phyloP scores from a whole-genome alignment of 2,797 vertebrate species.

The Poeciliopsis paucimaculata region DNA sequence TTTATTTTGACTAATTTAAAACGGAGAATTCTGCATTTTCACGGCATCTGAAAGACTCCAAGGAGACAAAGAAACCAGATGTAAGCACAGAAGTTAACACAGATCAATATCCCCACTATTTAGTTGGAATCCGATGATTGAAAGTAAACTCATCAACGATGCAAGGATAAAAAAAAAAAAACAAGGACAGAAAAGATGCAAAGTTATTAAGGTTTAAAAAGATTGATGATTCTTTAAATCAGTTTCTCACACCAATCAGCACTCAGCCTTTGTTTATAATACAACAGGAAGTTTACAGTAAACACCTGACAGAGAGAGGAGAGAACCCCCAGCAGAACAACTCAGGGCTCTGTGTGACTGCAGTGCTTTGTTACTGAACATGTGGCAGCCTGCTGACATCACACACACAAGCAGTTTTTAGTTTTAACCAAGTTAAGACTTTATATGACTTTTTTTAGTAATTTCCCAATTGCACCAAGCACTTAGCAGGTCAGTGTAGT shows the following conservation, averaged over 20 bases:
- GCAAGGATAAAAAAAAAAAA: background rate
- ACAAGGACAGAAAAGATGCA: background rate
- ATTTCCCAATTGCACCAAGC: background rate
- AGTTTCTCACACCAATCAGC: background rate
- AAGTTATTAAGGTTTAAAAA: background rate
- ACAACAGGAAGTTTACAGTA: background rate
- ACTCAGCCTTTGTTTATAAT: background rate
- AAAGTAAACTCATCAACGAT: background rate
- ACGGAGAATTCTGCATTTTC: background rate
- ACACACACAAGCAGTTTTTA: background rate
- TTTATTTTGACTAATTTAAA: background rate
- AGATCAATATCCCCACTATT: background rate
- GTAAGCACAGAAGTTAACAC: background rate
- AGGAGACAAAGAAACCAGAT: background rate
- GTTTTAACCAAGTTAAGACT: background rate
- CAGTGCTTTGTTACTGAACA: conserved; percentile 1
- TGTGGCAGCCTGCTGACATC: conserved; percentile 6
- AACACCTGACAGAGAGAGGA: background rate
- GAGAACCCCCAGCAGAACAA: background rate
- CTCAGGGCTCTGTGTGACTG: background rate
- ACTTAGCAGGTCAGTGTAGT: background rate
- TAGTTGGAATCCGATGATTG: background rate
- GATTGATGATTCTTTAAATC: background rate
- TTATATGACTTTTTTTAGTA: background rate
- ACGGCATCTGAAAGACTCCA: background rate